These are phyloP conservation scores for Margaritifera margaritifera DNA, from an alignment of 2,888 invertebrate species.

Conservation along the genomic window DNA sequence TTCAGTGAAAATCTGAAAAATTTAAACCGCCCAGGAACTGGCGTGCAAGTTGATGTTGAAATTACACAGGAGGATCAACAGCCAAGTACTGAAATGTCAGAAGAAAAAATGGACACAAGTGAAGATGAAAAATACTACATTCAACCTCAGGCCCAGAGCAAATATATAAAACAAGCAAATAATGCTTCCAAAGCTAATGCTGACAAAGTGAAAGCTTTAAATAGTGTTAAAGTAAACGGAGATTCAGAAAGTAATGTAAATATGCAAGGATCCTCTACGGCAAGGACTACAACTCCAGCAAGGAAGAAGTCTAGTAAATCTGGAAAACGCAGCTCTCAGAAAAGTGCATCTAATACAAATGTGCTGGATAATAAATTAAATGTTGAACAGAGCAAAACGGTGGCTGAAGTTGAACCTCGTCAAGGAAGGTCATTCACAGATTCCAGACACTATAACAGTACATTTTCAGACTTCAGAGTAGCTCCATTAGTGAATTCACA, in stretches of 20 bases:
- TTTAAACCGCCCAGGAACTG: constrained; percentile 36
- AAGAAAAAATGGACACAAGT: constrained; percentile 54
- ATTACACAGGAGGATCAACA: constrained; percentile 28
- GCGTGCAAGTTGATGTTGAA: constrained; percentile 7
- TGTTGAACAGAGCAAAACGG: constrained; percentile 23
- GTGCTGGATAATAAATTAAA: constrained; percentile 23
- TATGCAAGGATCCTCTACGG: constrained; percentile 18
- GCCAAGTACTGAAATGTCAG: constrained; percentile 30
- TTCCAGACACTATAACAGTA: constrained; percentile 41
- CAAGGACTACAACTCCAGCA: constrained; percentile 33
- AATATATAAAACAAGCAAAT: constrained; percentile 62
- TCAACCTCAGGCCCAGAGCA: constrained; percentile 48
- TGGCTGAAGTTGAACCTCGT: constrained; percentile 32
- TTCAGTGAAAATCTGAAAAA: constrained; percentile 59
- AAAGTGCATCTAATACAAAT: constrained; percentile 34
- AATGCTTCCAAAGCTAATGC: constrained; percentile 56
- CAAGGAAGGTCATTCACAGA: constrained; percentile 12
- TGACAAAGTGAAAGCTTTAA: constrained; percentile 40
- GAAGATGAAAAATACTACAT: constrained; percentile 40
- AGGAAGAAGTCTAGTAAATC: constrained; percentile 12
- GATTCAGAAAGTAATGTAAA: constrained; percentile 24
- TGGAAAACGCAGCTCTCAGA: constrained; percentile 21
- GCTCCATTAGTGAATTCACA: constrained; percentile 24
- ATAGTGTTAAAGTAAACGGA: constrained; percentile 32
- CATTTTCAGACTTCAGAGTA: constrained; percentile 57